Conservation (phyloP, 1,140 invertebrate species). For the Melanaphis sacchari region DNA sequence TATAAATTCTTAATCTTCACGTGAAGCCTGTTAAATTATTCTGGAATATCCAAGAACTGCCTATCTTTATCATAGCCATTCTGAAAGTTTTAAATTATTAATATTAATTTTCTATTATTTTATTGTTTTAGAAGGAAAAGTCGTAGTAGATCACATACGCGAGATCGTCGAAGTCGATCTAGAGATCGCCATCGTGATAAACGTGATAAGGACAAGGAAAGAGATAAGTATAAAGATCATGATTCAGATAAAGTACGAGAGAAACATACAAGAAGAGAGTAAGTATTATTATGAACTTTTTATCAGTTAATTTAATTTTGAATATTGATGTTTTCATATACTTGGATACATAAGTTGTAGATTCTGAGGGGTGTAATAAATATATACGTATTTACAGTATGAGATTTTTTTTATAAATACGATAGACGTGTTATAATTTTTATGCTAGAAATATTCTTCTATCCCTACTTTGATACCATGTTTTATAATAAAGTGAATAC, state of each 20-base stretch:
- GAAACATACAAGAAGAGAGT: conserved; percentile 60
- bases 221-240: conserved; percentile 58
- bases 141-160: conserved; percentile 62
- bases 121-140: conserved; percentile 63
- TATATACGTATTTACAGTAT: too few species aligned
- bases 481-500: too few species aligned
- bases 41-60: too few species aligned
- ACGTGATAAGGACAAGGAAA: conserved; percentile 62
- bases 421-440: too few species aligned
- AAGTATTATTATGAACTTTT: conserved; percentile 26
- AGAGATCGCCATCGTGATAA: conserved; percentile 63
- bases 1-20: neutral
- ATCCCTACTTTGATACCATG: neutral
- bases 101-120: neutral
- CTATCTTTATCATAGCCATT: neutral
- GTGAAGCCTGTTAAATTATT: neutral
- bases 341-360: too few species aligned
- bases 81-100: neutral
- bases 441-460: too few species aligned
- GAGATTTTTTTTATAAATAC: neutral
- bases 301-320: neutral
- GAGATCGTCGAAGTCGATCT: conserved; percentile 62
- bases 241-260: conserved; percentile 61
- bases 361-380: too few species aligned
- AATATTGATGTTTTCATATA: neutral